A percentile compares a stretch with the other conserved stretches of the same genome.
Conservation (phyloP, 2,888 invertebrate species). For the Thereva nobilitata region DNA sequence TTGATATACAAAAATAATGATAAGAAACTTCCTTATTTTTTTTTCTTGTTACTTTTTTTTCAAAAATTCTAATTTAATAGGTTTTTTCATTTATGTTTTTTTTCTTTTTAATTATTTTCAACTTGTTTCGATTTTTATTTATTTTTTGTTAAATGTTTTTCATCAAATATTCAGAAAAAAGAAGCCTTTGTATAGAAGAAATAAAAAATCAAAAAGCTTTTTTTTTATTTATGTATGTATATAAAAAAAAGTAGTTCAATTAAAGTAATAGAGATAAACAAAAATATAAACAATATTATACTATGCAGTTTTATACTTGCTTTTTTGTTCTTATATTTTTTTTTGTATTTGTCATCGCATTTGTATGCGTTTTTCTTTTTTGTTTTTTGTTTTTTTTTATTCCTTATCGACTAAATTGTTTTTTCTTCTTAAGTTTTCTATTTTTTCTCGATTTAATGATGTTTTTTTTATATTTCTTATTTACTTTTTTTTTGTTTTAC, state of each 20-base stretch:
- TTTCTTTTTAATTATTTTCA: slow-evolving; percentile 25
- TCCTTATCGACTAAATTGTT: slow-evolving; percentile 29
- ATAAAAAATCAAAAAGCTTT: too few species aligned
- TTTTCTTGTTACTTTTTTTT: slow-evolving; percentile 14
- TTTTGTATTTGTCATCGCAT: slow-evolving; percentile 25
- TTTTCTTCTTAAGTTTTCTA: slow-evolving; percentile 14
- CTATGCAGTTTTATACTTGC: too few species aligned
- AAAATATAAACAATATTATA: too few species aligned
- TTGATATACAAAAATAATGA: slow-evolving; percentile 34
- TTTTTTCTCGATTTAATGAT: slow-evolving; percentile 15
- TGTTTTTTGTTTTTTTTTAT: slow-evolving; percentile 16
- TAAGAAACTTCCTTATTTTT: slow-evolving; percentile 23
- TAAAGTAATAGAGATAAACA: too few species aligned
- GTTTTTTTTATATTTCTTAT: slow-evolving; percentile 6
- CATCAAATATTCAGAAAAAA: too few species aligned
- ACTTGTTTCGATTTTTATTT: slow-evolving; percentile 16
- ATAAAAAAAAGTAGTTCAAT: too few species aligned
- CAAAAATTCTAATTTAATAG: slow-evolving; percentile 29
- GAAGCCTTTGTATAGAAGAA: too few species aligned
- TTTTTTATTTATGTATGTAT: too few species aligned
- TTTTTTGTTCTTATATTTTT: neutral
- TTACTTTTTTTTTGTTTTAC: slow-evolving; percentile 1
- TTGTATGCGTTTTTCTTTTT: slow-evolving; percentile 19
- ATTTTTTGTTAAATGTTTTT: neutral
- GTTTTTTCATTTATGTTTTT: slow-evolving; percentile 25